phyloP scores from a whole-genome alignment of 2,888 invertebrate genomes.

The Julus scanicus region DNA sequence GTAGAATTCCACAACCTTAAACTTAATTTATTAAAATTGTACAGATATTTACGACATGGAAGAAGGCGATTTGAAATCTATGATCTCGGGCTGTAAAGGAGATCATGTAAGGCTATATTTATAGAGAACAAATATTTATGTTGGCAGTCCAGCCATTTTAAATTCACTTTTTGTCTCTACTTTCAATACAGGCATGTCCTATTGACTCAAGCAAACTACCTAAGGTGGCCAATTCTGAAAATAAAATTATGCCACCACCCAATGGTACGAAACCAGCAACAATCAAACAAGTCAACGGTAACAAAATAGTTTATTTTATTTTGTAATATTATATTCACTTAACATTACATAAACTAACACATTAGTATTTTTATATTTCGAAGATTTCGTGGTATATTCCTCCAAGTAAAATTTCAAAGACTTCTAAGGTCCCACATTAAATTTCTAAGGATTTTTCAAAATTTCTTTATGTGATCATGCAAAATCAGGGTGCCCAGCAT shows the following conservation, averaged over 20 bases:
- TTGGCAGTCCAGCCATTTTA: neutral
- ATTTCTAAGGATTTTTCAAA: too few species aligned
- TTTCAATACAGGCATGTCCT: neutral
- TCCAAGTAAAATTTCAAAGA: too few species aligned
- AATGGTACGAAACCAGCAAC: neutral
- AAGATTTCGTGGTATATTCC: too few species aligned
- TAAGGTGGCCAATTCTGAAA: neutral
- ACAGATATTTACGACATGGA: conserved; percentile 28
- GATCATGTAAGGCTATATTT: neutral
- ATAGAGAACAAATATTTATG: neutral
- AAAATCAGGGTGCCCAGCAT: too few species aligned
- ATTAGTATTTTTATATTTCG: too few species aligned
- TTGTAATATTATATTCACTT: neutral
- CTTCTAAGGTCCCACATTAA: too few species aligned
- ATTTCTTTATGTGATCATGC: too few species aligned
- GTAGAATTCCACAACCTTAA: neutral
- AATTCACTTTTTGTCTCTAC: neutral
- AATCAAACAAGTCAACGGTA: neutral
- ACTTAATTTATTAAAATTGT: neutral
- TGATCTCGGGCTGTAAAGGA: conserved; percentile 53
- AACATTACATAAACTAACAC: too few species aligned
- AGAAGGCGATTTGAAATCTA: conserved; percentile 2
- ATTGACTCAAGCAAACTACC: conserved; percentile 1
- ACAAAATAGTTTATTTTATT: neutral
- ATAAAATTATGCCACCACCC: neutral